Conservation (phyloP, 2,113 vertebrate species). For the Solea solea region DNA sequence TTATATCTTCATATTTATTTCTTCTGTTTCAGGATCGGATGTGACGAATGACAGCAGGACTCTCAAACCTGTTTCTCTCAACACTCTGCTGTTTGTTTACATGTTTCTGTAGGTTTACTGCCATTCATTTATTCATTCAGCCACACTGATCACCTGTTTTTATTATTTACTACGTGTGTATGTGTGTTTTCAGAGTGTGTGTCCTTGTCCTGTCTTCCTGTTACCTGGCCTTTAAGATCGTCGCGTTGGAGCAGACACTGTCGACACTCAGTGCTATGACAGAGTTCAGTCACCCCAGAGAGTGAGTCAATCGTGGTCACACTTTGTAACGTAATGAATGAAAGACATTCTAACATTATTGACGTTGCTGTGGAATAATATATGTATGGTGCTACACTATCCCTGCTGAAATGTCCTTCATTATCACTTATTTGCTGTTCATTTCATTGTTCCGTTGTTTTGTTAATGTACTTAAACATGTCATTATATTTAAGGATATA, state of each 20-base stretch:
- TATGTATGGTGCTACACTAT: no score
- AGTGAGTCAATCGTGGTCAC: slow-evolving; percentile 84
- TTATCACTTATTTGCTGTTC: no score
- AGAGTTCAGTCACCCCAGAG: slow-evolving; percentile 76
- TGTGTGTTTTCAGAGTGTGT: slow-evolving; percentile 83
- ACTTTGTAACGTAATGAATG: no score
- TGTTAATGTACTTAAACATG: no score
- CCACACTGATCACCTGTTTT: background rate
- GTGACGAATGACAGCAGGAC: slow-evolving; percentile 72
- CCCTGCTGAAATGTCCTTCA: no score
- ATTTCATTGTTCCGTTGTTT: no score
- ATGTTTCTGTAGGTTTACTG: slow-evolving; percentile 87
- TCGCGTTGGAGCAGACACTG: slow-evolving; percentile 87
- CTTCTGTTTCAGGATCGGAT: slow-evolving; percentile 35
- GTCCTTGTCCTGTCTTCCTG: slow-evolving; percentile 89
- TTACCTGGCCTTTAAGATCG: slow-evolving; percentile 91
- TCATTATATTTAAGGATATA: background rate
- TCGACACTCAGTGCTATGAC: slow-evolving; percentile 78
- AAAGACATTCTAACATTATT: no score
- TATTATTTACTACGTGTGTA: background rate
- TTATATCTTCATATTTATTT: background rate
- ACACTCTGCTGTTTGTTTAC: slow-evolving; percentile 87
- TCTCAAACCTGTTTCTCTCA: slow-evolving; percentile 81
- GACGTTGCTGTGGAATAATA: no score
- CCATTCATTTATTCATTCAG: background rate